A percentile compares a stretch with the other conserved stretches of the same genome.
Evolutionary conservation across 2,113 vertebrate genomes (phyloP).

Genomic region (Esox niger): DNA sequence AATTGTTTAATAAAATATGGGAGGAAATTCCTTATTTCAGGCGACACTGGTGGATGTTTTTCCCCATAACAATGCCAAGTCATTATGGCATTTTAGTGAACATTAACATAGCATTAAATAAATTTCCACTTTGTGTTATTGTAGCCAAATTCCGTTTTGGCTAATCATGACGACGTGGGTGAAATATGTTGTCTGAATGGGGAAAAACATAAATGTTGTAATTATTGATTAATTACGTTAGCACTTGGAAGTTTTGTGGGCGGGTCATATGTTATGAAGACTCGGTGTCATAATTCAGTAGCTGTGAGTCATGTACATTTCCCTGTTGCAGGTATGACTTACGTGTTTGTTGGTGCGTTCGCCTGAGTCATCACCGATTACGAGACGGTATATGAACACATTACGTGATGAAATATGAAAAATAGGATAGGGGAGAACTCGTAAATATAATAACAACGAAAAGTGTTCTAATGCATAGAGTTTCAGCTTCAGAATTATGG

Average conservation of each 20-base stretch:
- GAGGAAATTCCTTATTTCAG: constrained; percentile 21
- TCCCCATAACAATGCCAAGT: constrained; percentile 23
- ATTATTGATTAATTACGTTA: background rate
- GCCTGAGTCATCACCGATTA: constrained; percentile 48
- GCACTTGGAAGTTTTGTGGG: background rate
- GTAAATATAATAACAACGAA: constrained; percentile 1
- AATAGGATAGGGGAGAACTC: background rate
- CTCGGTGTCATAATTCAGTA: background rate
- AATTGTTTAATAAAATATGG: constrained; percentile 39
- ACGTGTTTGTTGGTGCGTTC: background rate
- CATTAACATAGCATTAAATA: constrained; percentile 54
- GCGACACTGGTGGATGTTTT: constrained; percentile 43
- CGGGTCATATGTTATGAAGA: background rate
- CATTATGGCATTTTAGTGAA: constrained; percentile 49
- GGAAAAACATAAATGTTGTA: background rate
- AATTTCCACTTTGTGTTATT: constrained; percentile 35
- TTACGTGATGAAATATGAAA: background rate
- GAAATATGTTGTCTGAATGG: background rate
- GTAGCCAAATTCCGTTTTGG: constrained; percentile 46
- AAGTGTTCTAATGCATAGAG: constrained; percentile 14
- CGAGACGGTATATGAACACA: too few species aligned
- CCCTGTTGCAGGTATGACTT: background rate
- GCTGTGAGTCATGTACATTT: background rate
- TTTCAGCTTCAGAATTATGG: constrained; percentile 1
- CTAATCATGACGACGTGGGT: background rate